Percentiles rank a stretch among this genome's conserved stretches.
Evolutionary conservation across 1,140 invertebrate species (phyloP).

Genomic region (Meteorus sp.): DNA sequence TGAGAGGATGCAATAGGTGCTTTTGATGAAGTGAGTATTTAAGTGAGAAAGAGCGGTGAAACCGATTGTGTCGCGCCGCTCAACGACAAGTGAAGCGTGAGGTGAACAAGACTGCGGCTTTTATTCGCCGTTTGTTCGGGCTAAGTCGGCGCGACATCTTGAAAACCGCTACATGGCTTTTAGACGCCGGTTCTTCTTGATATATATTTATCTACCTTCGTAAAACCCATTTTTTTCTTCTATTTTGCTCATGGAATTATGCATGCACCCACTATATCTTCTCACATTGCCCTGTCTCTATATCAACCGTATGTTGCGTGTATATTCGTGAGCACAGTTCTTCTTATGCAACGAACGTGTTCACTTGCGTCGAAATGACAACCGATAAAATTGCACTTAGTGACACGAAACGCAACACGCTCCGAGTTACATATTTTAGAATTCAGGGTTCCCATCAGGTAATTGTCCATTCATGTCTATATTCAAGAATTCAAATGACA

Average conservation of each 20-base stretch:
- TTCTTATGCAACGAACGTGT: conserved; percentile 17
- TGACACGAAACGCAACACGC: conserved; percentile 16
- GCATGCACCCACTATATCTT: no score
- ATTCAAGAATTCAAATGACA: no score
- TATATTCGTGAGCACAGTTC: background rate
- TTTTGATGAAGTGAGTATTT: background rate
- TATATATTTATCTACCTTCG: background rate
- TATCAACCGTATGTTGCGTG: no score
- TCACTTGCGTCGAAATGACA: conserved; percentile 18
- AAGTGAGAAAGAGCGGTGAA: conserved; percentile 23
- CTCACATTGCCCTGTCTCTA: no score
- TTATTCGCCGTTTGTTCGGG: conserved; percentile 41
- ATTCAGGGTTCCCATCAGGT: conserved; percentile 1
- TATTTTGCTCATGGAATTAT: background rate
- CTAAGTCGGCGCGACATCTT: conserved; percentile 55
- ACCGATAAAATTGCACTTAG: conserved; percentile 22
- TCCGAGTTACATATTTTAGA: background rate
- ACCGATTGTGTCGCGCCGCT: conserved; percentile 6
- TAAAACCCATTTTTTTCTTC: conserved; percentile 1
- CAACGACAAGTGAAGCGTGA: conserved; percentile 53
- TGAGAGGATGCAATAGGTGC: background rate
- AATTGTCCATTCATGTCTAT: conserved; percentile 7
- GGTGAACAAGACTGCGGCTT: conserved; percentile 49
- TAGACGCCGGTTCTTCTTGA: conserved; percentile 19
- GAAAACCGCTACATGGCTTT: conserved; percentile 55